These are phyloP conservation scores for Paguma larvata DNA, from an alignment of 2,797 vertebrate species.

Conservation along the genomic window DNA sequence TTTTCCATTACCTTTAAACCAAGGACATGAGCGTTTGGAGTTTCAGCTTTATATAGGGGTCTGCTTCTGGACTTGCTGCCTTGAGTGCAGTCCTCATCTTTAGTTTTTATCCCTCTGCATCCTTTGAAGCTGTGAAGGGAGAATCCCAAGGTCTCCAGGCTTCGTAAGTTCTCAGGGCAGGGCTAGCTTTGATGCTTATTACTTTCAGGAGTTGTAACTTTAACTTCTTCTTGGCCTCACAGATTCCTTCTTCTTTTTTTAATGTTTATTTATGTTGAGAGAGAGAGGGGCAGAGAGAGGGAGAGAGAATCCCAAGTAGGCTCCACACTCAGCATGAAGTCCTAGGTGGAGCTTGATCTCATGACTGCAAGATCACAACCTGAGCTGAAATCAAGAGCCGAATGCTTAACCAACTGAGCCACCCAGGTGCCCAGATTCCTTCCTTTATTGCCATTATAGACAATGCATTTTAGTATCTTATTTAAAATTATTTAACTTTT, in stretches of 20 bases:
- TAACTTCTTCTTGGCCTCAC: not conserved
- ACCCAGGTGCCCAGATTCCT: too few relatives aligned
- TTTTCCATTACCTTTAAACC: not conserved
- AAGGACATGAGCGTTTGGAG: not conserved
- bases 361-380: too few relatives aligned
- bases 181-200: not conserved
- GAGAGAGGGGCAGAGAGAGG: too few relatives aligned
- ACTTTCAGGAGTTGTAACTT: not conserved
- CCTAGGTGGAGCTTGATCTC: too few relatives aligned
- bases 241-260: not conserved
- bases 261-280: too few relatives aligned
- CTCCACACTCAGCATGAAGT: too few relatives aligned
- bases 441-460: not conserved
- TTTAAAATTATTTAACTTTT: constrained; percentile 8
- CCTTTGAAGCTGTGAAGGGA: not conserved
- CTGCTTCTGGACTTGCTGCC: not conserved
- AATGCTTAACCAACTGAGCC: too few relatives aligned
- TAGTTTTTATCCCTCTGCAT: not conserved
- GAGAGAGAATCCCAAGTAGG: too few relatives aligned
- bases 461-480: not conserved
- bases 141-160: not conserved
- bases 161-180: not conserved
- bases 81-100: not conserved
- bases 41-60: not conserved
- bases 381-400: too few relatives aligned